Evolutionary conservation across 2,888 invertebrate species (phyloP).

Genomic region (Lasioglossum oenotherae): DNA sequence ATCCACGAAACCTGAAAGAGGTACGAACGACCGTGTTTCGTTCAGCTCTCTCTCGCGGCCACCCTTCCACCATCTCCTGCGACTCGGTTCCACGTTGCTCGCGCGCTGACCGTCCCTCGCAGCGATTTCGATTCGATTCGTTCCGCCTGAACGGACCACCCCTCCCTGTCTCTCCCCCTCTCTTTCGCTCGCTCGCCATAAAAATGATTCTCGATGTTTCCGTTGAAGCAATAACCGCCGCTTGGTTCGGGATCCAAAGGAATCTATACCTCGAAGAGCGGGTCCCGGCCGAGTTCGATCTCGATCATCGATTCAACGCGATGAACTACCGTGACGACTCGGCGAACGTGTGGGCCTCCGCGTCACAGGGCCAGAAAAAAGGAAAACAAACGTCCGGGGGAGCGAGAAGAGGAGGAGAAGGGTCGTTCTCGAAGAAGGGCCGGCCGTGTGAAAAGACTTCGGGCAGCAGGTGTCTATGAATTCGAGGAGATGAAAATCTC

Average conservation of each 20-base stretch:
- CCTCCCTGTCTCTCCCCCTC: slow-evolving; percentile 4
- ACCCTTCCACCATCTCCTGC: not conserved
- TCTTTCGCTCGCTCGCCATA: not conserved
- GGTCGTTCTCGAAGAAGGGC: slow-evolving; percentile 30
- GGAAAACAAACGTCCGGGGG: not conserved
- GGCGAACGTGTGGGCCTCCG: not conserved
- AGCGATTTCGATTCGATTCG: slow-evolving; percentile 13
- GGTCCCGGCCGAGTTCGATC: slow-evolving; percentile 28
- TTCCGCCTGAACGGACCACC: slow-evolving; percentile 49
- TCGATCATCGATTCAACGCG: slow-evolving; percentile 46
- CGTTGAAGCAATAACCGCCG: slow-evolving; percentile 58
- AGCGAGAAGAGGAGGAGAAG: not conserved
- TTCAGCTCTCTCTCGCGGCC: not conserved
- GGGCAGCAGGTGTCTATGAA: slow-evolving; percentile 75
- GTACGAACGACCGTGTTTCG: not conserved
- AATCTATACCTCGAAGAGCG: not conserved
- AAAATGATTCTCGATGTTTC: slow-evolving; percentile 54
- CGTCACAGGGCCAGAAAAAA: not conserved
- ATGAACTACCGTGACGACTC: slow-evolving; percentile 31
- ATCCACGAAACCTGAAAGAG: slow-evolving; percentile 24
- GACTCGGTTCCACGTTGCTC: not conserved
- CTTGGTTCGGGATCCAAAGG: slow-evolving; percentile 12
- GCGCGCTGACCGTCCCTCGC: not conserved
- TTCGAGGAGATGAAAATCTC: slow-evolving; percentile 72
- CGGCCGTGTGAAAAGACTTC: slow-evolving; percentile 66